A percentile compares a stretch with the other conserved stretches of the same genome.
Evolutionary conservation across 2,113 vertebrate genomes (phyloP).

Genomic region (Excalfactoria chinensis): DNA sequence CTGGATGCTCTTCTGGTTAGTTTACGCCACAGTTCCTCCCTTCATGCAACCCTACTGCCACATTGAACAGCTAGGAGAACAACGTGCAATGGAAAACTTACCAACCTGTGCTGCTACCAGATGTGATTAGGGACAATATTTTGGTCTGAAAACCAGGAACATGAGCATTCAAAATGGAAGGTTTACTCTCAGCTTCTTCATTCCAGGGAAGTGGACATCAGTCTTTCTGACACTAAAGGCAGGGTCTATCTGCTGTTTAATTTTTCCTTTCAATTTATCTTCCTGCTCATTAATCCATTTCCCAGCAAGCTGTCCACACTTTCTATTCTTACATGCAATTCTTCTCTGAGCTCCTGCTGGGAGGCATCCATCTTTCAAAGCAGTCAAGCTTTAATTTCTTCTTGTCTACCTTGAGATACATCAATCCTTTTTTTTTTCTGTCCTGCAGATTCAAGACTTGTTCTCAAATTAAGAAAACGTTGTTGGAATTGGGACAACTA

Average conservation of each 20-base stretch:
- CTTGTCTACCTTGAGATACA: conserved; percentile 65
- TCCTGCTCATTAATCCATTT: conserved; percentile 74
- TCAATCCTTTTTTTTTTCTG: conserved; percentile 56
- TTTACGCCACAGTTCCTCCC: not conserved
- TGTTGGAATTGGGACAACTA: not conserved
- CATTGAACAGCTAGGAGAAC: not conserved
- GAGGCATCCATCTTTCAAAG: conserved; percentile 75
- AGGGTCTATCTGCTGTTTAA: conserved; percentile 73
- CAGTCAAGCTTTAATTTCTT: conserved; percentile 72
- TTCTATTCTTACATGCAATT: conserved; percentile 72
- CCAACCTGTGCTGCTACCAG: not conserved
- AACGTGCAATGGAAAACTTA: accelerated
- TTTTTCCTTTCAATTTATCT: conserved; percentile 74
- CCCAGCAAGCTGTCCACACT: conserved; percentile 73
- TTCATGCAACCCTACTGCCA: not conserved
- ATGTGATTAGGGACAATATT: not conserved
- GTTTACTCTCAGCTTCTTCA: conserved; percentile 38
- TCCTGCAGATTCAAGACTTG: conserved; percentile 42
- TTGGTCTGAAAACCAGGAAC: not conserved
- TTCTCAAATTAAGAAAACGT: conserved; percentile 27
- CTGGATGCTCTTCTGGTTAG: not conserved
- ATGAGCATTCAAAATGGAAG: not conserved
- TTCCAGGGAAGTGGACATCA: conserved; percentile 60
- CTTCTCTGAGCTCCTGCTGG: conserved; percentile 66
- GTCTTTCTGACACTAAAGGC: conserved; percentile 67